Conservation (phyloP, 1,140 invertebrate genomes). For the Trypoxylus dichotomus region DNA sequence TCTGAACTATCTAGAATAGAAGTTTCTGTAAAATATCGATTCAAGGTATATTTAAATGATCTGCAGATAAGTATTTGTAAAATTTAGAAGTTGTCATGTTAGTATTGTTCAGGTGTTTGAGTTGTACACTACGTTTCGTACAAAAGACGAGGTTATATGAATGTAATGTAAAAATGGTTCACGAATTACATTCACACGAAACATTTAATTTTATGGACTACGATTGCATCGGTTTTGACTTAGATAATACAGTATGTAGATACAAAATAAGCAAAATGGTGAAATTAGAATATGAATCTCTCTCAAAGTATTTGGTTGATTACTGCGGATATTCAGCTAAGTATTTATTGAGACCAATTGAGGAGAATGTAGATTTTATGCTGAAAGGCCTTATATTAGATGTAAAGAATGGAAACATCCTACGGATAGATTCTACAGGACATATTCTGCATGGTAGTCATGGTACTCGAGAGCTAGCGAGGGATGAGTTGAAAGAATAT, state of each 20-base stretch:
- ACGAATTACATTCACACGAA: constrained; percentile 33
- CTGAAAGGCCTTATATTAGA: constrained; percentile 79
- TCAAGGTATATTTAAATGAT: background rate
- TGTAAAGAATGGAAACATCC: constrained; percentile 70
- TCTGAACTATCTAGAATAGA: background rate
- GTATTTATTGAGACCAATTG: constrained; percentile 58
- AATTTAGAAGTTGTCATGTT: background rate
- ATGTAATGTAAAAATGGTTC: background rate
- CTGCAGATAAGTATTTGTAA: background rate
- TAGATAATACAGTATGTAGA: constrained; percentile 73
- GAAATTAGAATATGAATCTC: constrained; percentile 64
- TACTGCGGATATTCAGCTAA: constrained; percentile 62
- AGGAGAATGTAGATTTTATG: constrained; percentile 65
- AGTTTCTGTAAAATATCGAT: background rate
- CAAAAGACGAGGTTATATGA: background rate
- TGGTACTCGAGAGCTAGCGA: constrained; percentile 64
- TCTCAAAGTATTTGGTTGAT: constrained; percentile 66
- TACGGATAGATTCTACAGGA: constrained; percentile 66
- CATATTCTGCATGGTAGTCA: constrained; percentile 68
- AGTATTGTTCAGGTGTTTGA: background rate
- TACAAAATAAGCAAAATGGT: constrained; percentile 69
- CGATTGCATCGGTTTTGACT: constrained; percentile 79
- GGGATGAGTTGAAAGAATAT: constrained; percentile 60
- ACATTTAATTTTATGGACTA: constrained; percentile 65
- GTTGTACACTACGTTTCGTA: background rate